Percentiles rank a stretch among this genome's conserved stretches.
phyloP scores from a whole-genome alignment of 2,797 vertebrate genomes.

The Caiman crocodilus region DNA sequence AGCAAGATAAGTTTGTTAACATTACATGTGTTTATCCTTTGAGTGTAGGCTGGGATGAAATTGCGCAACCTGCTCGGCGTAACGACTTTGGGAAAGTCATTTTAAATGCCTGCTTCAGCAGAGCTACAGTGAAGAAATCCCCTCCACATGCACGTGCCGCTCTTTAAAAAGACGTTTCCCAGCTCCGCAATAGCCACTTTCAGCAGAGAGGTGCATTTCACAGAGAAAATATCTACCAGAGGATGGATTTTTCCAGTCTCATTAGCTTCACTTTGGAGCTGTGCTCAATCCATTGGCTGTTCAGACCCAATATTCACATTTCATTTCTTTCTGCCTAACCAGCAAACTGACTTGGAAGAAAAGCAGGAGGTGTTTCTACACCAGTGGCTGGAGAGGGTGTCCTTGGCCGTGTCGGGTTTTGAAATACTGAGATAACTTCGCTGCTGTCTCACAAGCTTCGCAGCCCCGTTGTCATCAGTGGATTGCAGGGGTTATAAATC shows the following conservation, averaged over 20 bases:
- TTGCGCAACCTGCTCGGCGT: background rate
- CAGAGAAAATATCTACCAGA: background rate
- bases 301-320: background rate
- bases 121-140: accelerated
- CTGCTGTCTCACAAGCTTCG: background rate
- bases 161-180: background rate
- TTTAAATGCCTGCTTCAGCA: background rate
- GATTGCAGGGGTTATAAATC: background rate
- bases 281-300: background rate
- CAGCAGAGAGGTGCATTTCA: background rate
- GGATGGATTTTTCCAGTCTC: background rate
- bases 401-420: background rate
- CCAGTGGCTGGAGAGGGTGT: background rate
- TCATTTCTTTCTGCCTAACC: background rate
- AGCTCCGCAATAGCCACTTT: background rate
- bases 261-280: background rate
- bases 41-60: background rate
- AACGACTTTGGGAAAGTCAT: background rate
- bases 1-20: background rate
- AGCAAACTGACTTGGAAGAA: background rate
- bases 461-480: background rate
- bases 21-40: background rate
- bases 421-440: background rate
- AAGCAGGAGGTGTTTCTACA: background rate
- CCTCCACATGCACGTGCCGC: background rate